Percentiles rank a stretch among this genome's conserved stretches.
Conservation (phyloP, 2,888 invertebrate species). For the Epinotia brunnichana region DNA sequence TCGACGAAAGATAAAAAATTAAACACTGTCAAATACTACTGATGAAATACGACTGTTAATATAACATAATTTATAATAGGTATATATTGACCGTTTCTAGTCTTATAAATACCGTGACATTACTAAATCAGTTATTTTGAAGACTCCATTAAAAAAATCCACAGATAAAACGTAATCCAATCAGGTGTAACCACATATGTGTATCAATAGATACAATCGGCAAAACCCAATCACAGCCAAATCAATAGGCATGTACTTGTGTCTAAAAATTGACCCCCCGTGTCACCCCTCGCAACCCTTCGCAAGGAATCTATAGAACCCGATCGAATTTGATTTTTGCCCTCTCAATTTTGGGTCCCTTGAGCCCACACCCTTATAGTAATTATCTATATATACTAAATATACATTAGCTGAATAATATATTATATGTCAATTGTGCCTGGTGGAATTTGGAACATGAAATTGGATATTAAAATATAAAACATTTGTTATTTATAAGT, state of each 20-base stretch:
- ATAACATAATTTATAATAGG: no score
- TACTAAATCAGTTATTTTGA: neutral
- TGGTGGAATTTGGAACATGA: slow-evolving; percentile 49
- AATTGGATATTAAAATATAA: slow-evolving; percentile 15
- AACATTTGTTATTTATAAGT: slow-evolving; percentile 11
- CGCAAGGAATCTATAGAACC: slow-evolving; percentile 51
- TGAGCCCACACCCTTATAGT: slow-evolving; percentile 66
- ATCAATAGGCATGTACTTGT: slow-evolving; percentile 43
- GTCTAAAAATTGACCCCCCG: slow-evolving; percentile 51
- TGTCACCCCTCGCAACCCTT: slow-evolving; percentile 50
- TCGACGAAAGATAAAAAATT: no score
- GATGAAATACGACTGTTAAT: no score
- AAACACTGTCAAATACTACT: no score
- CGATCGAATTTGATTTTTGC: slow-evolving; percentile 69
- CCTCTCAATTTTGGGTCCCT: slow-evolving; percentile 71
- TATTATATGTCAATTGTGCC: slow-evolving; percentile 67
- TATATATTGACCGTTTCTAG: no score
- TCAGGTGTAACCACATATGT: slow-evolving; percentile 5
- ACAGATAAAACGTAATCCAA: neutral
- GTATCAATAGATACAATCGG: slow-evolving; percentile 22
- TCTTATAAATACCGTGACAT: neutral
- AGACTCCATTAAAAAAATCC: neutral
- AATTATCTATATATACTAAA: slow-evolving; percentile 57
- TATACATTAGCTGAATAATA: slow-evolving; percentile 70
- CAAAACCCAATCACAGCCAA: slow-evolving; percentile 36